Evolutionary conservation across 2,888 invertebrate species (phyloP).

Genomic region (Sylvicola fuscatus): DNA sequence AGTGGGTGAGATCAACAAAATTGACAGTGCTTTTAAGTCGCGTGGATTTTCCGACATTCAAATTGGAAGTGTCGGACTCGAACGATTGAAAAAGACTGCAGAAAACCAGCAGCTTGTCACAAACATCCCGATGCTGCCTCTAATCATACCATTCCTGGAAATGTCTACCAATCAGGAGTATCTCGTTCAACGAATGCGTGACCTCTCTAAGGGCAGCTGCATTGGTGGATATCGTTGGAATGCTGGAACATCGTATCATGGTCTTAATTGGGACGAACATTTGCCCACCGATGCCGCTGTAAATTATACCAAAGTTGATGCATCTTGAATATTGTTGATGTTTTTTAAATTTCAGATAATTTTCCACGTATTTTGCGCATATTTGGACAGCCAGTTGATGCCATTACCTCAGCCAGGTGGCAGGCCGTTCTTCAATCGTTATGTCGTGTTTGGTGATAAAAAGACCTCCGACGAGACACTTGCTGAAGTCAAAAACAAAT

Average conservation of each 20-base stretch:
- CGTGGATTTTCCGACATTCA: slow-evolving; percentile 46
- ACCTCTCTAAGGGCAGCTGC: slow-evolving; percentile 64
- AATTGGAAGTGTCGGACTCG: slow-evolving; percentile 47
- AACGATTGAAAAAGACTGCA: slow-evolving; percentile 52
- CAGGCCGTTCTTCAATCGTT: slow-evolving; percentile 34
- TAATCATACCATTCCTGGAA: slow-evolving; percentile 60
- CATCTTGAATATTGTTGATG: background rate
- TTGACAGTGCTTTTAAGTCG: slow-evolving; percentile 46
- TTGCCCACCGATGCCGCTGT: slow-evolving; percentile 77
- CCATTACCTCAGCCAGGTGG: slow-evolving; percentile 43
- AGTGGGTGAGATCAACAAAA: slow-evolving; percentile 46
- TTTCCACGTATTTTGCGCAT: slow-evolving; percentile 66
- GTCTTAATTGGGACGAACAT: slow-evolving; percentile 60
- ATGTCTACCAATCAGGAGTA: slow-evolving; percentile 71
- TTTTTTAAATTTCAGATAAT: slow-evolving; percentile 39
- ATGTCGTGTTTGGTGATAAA: slow-evolving; percentile 25
- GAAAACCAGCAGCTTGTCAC: slow-evolving; percentile 27
- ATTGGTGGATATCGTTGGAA: slow-evolving; percentile 81
- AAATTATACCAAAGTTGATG: slow-evolving; percentile 10
- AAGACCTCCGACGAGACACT: slow-evolving; percentile 21
- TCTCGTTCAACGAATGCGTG: slow-evolving; percentile 55
- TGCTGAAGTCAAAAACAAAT: slow-evolving; percentile 20
- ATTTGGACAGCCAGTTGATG: slow-evolving; percentile 65
- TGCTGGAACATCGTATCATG: slow-evolving; percentile 50
- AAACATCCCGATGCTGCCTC: slow-evolving; percentile 24